A percentile compares a stretch with the other conserved stretches of the same genome.
Evolutionary conservation across 2,797 vertebrate species (phyloP).

Genomic region (Pangasius larnaudii): DNA sequence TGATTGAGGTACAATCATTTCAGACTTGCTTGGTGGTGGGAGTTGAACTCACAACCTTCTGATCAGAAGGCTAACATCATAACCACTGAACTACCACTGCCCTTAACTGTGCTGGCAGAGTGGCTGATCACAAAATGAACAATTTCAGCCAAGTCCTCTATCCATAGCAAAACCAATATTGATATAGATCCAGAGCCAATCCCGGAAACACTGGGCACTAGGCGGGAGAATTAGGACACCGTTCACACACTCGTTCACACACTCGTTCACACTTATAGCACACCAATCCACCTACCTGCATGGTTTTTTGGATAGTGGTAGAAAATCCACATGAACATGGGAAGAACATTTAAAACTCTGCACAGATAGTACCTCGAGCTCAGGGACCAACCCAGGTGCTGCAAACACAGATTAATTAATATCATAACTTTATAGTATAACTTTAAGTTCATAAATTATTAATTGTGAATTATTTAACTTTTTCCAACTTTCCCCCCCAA

Average conservation of each 20-base stretch:
- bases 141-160: too few relatives aligned
- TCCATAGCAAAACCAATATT: too few relatives aligned
- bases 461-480: neutral
- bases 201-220: neutral
- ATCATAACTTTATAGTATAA: neutral
- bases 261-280: neutral
- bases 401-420: neutral
- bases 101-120: too few relatives aligned
- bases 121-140: too few relatives aligned
- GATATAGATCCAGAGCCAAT: too few relatives aligned
- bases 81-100: too few relatives aligned
- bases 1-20: neutral
- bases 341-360: neutral
- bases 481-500: neutral
- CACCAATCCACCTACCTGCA: neutral
- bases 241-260: neutral
- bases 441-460: neutral
- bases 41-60: too few relatives aligned
- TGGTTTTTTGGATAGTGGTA: neutral
- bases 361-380: neutral
- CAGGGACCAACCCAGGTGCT: neutral
- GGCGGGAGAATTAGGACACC: neutral
- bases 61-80: too few relatives aligned
- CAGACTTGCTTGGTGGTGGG: neutral
- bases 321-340: neutral